Percentiles rank a stretch among this genome's conserved stretches.
phyloP scores from a whole-genome alignment of 1,140 invertebrate species.

The Papilio machaon region DNA sequence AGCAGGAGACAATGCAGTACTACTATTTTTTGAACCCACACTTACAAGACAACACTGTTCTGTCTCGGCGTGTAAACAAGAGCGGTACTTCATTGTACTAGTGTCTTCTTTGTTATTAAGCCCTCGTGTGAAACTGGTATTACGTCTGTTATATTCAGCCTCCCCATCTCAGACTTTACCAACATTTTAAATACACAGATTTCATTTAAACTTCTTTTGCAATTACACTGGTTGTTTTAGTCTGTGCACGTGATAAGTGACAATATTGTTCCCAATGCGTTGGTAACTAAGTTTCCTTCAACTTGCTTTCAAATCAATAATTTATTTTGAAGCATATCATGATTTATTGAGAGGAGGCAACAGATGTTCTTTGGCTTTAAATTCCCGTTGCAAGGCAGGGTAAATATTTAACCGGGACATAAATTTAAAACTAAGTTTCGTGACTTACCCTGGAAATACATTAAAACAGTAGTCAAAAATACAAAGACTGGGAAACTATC shows the following conservation, averaged over 20 bases:
- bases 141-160: conserved; percentile 9
- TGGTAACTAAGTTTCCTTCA: too few relatives aligned
- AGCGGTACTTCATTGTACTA: neutral
- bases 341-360: conserved; percentile 1
- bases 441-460: conserved; percentile 31
- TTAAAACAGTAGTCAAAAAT: conserved; percentile 40
- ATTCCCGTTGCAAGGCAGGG: neutral
- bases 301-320: too few relatives aligned
- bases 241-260: neutral
- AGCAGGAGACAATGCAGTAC: neutral
- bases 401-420: conserved; percentile 32
- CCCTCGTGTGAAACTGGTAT: neutral
- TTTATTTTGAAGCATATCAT: neutral
- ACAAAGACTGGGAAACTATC: conserved; percentile 42
- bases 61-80: neutral
- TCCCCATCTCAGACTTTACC: neutral
- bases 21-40: too few relatives aligned
- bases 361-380: conserved; percentile 6
- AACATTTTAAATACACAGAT: neutral
- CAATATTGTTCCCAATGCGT: neutral
- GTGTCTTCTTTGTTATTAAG: neutral
- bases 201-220: neutral
- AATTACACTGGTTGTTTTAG: neutral
- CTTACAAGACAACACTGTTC: too few relatives aligned
- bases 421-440: conserved; percentile 35